Evolutionary conservation across 2,888 invertebrate genomes (phyloP).

Genomic region (Micoletzkya japonica): DNA sequence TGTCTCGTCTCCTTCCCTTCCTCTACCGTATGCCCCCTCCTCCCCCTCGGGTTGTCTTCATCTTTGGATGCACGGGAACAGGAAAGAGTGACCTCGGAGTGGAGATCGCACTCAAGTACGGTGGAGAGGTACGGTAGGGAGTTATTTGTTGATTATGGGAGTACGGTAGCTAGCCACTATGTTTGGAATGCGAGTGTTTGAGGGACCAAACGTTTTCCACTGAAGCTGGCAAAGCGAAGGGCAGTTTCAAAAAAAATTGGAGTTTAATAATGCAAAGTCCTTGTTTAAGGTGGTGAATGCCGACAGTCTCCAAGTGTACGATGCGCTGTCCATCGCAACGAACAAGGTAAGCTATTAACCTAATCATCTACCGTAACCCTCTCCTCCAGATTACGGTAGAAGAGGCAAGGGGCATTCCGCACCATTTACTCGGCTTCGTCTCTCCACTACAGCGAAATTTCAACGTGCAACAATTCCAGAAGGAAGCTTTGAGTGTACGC

Average conservation of each 20-base stretch:
- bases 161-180: too few species aligned
- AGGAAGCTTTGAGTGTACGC: constrained; percentile 30
- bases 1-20: too few species aligned
- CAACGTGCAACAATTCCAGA: constrained; percentile 51
- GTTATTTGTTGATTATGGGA: too few species aligned
- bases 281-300: constrained; percentile 78
- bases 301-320: constrained; percentile 99
- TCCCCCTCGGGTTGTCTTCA: constrained; percentile 72
- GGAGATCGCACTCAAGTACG: constrained; percentile 77
- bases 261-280: constrained; percentile 80
- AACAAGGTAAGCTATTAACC: constrained; percentile 47
- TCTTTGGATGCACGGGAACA: constrained; percentile 92
- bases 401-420: constrained; percentile 77
- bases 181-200: too few species aligned
- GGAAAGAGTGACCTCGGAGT: constrained; percentile 95
- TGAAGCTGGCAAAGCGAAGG: too few species aligned
- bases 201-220: too few species aligned
- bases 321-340: constrained; percentile 68
- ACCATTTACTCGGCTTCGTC: constrained; percentile 86
- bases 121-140: constrained; percentile 47
- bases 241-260: too few species aligned
- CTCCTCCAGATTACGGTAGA: constrained; percentile 73
- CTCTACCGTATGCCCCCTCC: not conserved
- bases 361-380: not conserved
- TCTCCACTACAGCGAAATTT: constrained; percentile 69